These are phyloP conservation scores for Tapera naevia DNA, from an alignment of 2,797 vertebrate genomes.

Conservation along the genomic window DNA sequence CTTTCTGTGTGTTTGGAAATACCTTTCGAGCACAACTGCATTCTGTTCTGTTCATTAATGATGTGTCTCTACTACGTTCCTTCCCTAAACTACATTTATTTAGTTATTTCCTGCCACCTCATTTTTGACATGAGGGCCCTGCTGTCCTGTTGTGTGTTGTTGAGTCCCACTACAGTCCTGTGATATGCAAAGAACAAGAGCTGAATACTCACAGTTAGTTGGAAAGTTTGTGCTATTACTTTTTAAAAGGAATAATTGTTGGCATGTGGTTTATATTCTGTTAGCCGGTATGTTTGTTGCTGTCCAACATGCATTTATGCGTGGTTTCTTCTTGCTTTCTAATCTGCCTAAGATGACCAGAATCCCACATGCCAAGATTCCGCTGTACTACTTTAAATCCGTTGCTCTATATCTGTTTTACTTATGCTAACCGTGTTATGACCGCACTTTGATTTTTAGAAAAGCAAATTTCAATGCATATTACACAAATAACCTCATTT, in stretches of 20 bases:
- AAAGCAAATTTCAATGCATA: background rate
- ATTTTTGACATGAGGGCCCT: conserved; percentile 41
- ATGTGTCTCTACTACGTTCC: background rate
- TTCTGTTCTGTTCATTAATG: conserved; percentile 44
- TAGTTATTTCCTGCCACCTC: conserved; percentile 23
- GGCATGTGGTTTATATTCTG: background rate
- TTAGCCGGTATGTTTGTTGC: background rate
- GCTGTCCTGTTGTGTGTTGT: conserved; percentile 11
- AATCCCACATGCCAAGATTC: background rate
- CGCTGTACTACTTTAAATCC: background rate
- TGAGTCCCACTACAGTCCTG: background rate
- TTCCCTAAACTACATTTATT: conserved; percentile 13
- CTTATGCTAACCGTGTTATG: background rate
- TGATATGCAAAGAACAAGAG: conserved; percentile 25
- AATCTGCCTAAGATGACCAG: background rate
- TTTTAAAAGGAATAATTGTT: conserved; percentile 21
- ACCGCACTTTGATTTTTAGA: background rate
- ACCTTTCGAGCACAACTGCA: conserved; percentile 2
- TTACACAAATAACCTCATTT: background rate
- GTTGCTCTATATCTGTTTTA: background rate
- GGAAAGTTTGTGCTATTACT: conserved; percentile 1
- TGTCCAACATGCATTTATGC: background rate
- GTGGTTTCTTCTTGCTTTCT: background rate
- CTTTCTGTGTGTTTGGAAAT: conserved; percentile 1
- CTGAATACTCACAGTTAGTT: background rate